These are phyloP conservation scores for Mesembrinibis cayennensis DNA, from an alignment of 2,113 vertebrate species.

Conservation along the genomic window DNA sequence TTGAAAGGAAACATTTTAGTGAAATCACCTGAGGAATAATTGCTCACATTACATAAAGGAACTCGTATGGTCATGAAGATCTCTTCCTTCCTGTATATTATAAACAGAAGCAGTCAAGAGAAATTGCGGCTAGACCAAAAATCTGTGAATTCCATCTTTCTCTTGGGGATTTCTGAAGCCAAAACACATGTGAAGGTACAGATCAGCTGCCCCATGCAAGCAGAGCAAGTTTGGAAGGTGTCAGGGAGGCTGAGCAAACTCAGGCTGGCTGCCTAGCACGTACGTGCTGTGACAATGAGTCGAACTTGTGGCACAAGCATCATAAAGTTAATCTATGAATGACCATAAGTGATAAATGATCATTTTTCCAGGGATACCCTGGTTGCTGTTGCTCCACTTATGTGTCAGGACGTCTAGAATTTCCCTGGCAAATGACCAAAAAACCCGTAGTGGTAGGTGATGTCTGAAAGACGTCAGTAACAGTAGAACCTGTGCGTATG, in stretches of 20 bases:
- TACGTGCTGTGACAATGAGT: neutral
- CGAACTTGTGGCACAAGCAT: neutral
- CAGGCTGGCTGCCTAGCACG: neutral
- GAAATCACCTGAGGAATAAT: neutral
- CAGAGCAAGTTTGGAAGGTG: neutral
- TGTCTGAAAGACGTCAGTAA: neutral
- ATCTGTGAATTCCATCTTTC: neutral
- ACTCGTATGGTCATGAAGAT: neutral
- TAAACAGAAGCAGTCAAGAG: neutral
- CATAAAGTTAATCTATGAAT: neutral
- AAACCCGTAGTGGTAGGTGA: neutral
- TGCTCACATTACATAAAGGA: neutral
- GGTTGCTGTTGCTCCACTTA: neutral
- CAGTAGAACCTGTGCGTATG: neutral
- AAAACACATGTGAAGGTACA: neutral
- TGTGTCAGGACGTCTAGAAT: neutral
- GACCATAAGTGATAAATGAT: rapidly evolving
- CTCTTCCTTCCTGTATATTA: neutral
- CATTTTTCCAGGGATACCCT: neutral
- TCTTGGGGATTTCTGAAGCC: neutral
- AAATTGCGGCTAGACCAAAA: neutral
- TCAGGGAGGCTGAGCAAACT: neutral
- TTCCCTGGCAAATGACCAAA: neutral
- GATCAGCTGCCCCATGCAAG: neutral
- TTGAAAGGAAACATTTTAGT: neutral